Conservation (phyloP, 2,113 vertebrate genomes). For the Dicentrarchus labrax region DNA sequence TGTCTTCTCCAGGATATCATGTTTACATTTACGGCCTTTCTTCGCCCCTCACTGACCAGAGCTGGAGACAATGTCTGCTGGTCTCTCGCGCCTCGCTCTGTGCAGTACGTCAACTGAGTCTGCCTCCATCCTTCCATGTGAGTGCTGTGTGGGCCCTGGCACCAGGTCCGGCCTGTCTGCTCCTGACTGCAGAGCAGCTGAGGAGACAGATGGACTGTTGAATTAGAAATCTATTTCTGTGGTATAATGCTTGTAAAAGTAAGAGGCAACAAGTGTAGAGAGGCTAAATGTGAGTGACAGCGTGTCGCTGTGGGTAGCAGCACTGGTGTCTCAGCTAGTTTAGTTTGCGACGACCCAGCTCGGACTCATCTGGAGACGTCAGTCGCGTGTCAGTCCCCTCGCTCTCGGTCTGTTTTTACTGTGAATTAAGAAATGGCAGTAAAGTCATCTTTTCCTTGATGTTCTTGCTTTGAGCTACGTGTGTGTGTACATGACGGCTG, state of each 20-base stretch:
- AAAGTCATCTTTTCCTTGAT: neutral
- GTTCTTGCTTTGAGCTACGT: neutral
- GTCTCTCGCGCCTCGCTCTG: constrained; percentile 20
- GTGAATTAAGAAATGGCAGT: neutral
- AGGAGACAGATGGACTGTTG: constrained; percentile 61
- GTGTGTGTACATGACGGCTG: neutral
- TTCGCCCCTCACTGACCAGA: neutral
- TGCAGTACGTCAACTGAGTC: constrained; percentile 20
- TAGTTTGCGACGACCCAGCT: neutral
- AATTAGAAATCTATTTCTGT: constrained; percentile 57
- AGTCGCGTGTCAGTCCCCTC: neutral
- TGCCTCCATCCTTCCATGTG: constrained; percentile 12
- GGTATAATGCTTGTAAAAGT: neutral
- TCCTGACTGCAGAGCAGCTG: constrained; percentile 46
- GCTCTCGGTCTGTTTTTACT: neutral
- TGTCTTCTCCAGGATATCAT: neutral
- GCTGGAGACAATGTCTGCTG: neutral
- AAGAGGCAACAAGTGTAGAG: constrained; percentile 25
- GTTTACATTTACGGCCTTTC: neutral
- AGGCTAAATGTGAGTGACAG: constrained; percentile 15
- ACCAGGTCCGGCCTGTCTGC: constrained; percentile 1
- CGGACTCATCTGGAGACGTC: neutral
- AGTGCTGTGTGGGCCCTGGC: constrained; percentile 46
- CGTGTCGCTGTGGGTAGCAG: neutral
- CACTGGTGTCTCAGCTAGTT: neutral